These are phyloP conservation scores for Microchirus variegatus DNA, from an alignment of 2,797 vertebrate genomes.

Conservation along the genomic window DNA sequence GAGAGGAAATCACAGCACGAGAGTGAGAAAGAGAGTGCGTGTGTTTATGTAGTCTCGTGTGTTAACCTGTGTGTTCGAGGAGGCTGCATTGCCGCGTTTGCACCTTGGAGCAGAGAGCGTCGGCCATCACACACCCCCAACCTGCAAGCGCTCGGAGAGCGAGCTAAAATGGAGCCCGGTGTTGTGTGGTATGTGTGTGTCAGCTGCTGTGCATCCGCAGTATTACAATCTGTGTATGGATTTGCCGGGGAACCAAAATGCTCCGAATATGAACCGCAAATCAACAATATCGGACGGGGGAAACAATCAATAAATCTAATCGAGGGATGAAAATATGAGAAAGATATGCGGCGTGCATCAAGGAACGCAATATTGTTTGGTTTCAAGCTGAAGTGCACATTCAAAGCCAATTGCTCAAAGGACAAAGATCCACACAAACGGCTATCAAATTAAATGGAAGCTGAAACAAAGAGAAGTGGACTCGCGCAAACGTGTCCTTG, in stretches of 20 bases:
- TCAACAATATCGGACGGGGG: conserved; percentile 43
- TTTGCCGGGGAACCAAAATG: conserved; percentile 31
- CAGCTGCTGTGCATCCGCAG: conserved; percentile 23
- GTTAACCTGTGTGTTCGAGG: conserved; percentile 6
- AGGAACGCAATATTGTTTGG: conserved; percentile 30
- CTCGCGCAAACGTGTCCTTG: conserved; percentile 34
- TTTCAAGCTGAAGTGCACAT: conserved; percentile 54
- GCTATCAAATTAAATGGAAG: conserved; percentile 72
- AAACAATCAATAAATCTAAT: conserved; percentile 63
- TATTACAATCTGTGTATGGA: conserved; percentile 22
- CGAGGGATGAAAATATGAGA: conserved; percentile 53
- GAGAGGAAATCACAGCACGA: not conserved
- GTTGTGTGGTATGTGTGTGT: conserved; percentile 30
- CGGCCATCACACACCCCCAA: conserved; percentile 71
- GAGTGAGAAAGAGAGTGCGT: not conserved
- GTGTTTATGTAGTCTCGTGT: conserved; percentile 5
- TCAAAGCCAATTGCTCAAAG: conserved; percentile 57
- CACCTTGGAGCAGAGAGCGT: conserved; percentile 51
- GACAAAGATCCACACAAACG: conserved; percentile 55
- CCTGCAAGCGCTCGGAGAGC: conserved; percentile 42
- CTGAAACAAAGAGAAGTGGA: conserved; percentile 70
- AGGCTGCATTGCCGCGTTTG: conserved; percentile 16
- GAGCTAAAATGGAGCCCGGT: conserved; percentile 71
- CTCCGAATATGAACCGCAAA: conserved; percentile 52
- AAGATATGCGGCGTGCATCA: conserved; percentile 26